Base-by-base conservation (phyloP, 2,888 invertebrate genomes). In the Mythimna vitellina region DNA sequence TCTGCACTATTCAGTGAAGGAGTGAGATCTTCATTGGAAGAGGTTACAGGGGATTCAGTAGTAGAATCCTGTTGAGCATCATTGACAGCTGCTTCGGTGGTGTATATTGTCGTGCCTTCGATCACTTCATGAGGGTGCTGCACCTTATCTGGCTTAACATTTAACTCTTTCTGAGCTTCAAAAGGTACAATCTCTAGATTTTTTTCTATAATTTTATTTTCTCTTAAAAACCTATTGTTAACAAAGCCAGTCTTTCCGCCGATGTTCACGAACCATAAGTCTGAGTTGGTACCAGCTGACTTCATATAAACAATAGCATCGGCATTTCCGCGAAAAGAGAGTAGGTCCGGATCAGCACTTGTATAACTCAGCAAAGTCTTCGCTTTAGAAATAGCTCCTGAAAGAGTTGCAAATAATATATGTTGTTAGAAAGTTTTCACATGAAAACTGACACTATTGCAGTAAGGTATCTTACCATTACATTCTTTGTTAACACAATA, bases 401-500 rank as follows among this genome's bases (percentile, higher is more conserved):
- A 91, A 96, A 93, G 76, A 74, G 79, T 80, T 75, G 86, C 73
- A 83, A 82, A 76, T 69, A 56, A 10, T 72, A 76, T 70, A 76
- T 70, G 76, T 78, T 78, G 81, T 80, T 87, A 87, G 85, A 89
- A 89, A 88, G 89, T 88, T 83, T 85, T 72, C 80, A 42, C 71
- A 84, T 70, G 83, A 86, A 84, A 90, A 89, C 86, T 91, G 88
- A 86, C 82, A 85, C 78, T 76, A 79, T 73, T 68, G 76, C 68
- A 79, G 58, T 74, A 74, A 76, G 70, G 67, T 60, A 72, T 91
- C 93, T 93, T 95, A 98, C 98, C 97, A 93, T 96, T 96, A 93
- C 98, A 98, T 90, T 97, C 93, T 91, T 96, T 93, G 94, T 98
- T 97, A 85, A 96, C 97, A 96, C 98, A 98, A 89, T 96, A 94